Percentiles rank a stretch among this genome's conserved stretches.
These are phyloP conservation scores for Pangasius sanitwongsei DNA, from an alignment of 2,797 vertebrate genomes.

Conservation along the genomic window DNA sequence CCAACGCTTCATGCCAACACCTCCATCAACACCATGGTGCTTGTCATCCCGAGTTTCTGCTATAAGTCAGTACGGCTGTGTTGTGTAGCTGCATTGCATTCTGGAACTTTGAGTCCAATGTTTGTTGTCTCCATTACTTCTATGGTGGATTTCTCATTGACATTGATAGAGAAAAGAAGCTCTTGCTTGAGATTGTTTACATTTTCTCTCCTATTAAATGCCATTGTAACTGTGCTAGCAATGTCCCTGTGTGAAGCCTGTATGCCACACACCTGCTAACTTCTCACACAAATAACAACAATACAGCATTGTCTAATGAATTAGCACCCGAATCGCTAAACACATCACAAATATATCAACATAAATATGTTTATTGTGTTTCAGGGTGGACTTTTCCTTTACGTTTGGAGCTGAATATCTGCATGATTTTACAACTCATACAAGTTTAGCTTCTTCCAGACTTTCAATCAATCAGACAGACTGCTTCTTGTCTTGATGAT, in stretches of 20 bases:
- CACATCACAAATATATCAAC: background rate
- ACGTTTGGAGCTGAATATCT: background rate
- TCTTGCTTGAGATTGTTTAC: background rate
- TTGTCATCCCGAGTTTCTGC: background rate
- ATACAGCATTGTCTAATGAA: background rate
- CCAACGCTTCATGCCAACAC: background rate
- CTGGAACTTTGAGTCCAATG: background rate
- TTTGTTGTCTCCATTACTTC: background rate
- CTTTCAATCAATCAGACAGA: conserved; percentile 14
- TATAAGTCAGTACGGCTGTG: background rate
- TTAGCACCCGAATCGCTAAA: background rate
- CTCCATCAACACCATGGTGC: background rate
- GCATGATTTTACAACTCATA: conserved; percentile 6
- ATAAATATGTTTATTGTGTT: background rate
- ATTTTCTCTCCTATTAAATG: background rate
- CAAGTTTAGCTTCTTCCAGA: background rate
- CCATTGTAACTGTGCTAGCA: no score
- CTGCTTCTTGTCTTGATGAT: conserved; percentile 20
- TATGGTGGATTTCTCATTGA: background rate
- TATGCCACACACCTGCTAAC: background rate
- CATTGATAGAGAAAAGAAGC: background rate
- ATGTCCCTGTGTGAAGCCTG: background rate
- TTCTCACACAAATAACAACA: background rate
- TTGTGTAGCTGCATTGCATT: background rate
- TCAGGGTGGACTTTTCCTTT: background rate